Conservation (phyloP, 2,797 vertebrate genomes). For the Melanotaenia maccullochi region DNA sequence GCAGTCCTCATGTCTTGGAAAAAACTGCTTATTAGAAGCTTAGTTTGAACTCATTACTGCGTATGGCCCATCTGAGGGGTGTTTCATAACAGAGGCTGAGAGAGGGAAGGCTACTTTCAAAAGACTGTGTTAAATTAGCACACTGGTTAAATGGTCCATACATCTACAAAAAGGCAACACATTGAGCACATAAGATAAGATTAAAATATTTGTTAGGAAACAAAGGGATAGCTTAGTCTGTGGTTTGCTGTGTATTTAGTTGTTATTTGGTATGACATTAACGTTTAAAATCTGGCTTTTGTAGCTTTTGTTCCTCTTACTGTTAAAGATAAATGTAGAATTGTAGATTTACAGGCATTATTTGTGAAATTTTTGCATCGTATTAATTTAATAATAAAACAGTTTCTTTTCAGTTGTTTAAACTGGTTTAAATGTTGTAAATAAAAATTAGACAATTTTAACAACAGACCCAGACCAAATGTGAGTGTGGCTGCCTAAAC, state of each 20-base stretch:
- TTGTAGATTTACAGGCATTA: neutral
- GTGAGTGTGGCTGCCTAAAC: no score
- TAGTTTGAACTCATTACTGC: conserved; percentile 37
- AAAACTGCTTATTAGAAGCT: conserved; percentile 18
- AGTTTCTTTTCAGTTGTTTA: no score
- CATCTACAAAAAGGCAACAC: neutral
- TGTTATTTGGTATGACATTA: neutral
- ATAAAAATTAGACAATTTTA: no score
- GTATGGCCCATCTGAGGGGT: conserved; percentile 34
- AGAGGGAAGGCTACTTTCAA: neutral
- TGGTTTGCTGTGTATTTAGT: neutral
- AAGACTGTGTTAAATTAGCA: neutral
- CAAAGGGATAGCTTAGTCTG: neutral
- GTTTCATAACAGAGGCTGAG: conserved; percentile 39
- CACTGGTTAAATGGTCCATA: neutral
- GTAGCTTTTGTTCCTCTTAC: neutral
- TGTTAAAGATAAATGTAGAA: neutral
- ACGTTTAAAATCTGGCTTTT: neutral
- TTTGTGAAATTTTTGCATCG: neutral
- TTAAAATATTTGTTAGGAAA: neutral
- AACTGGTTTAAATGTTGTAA: no score
- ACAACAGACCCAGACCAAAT: no score
- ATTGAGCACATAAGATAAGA: no score
- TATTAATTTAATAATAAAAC: no score
- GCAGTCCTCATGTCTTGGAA: conserved; percentile 14